phyloP scores from a whole-genome alignment of 2,797 vertebrate genomes.

The Argya squamiceps region DNA sequence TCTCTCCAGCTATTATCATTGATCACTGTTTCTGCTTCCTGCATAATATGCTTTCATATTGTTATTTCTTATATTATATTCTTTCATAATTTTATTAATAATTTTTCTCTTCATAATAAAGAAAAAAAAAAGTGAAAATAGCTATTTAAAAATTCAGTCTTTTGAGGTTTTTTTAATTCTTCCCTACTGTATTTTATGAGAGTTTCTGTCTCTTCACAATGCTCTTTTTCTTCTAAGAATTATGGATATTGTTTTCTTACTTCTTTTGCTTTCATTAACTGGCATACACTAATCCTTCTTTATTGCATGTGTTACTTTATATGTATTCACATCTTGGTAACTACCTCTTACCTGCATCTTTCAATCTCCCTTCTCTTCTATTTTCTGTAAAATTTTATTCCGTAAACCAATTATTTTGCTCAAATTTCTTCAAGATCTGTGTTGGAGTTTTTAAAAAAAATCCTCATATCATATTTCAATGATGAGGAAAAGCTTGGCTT shows the following conservation, averaged over 20 bases:
- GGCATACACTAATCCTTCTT: conserved; percentile 28
- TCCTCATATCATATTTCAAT: background rate
- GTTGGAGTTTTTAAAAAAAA: background rate
- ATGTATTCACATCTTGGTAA: background rate
- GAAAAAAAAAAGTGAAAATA: conserved; percentile 16
- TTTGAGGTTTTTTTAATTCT: background rate
- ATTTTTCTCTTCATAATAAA: background rate
- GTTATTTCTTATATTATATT: background rate
- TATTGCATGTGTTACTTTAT: background rate
- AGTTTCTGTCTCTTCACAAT: background rate
- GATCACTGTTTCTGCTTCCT: conserved; percentile 20
- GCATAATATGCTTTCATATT: background rate
- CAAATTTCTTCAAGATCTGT: background rate
- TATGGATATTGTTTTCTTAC: conserved; percentile 28
- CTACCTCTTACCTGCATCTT: conserved; percentile 16
- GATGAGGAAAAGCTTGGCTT: background rate
- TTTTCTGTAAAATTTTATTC: conserved; percentile 43
- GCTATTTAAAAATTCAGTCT: background rate
- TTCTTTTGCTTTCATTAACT: conserved; percentile 30
- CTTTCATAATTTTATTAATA: background rate
- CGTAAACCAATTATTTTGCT: background rate
- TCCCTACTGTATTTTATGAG: background rate
- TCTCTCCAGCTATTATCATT: conserved; percentile 18
- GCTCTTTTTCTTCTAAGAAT: conserved; percentile 15
- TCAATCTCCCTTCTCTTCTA: conserved; percentile 15